These are phyloP conservation scores for Coptodon bakossiorum DNA, from an alignment of 2,113 vertebrate genomes.

Conservation along the genomic window DNA sequence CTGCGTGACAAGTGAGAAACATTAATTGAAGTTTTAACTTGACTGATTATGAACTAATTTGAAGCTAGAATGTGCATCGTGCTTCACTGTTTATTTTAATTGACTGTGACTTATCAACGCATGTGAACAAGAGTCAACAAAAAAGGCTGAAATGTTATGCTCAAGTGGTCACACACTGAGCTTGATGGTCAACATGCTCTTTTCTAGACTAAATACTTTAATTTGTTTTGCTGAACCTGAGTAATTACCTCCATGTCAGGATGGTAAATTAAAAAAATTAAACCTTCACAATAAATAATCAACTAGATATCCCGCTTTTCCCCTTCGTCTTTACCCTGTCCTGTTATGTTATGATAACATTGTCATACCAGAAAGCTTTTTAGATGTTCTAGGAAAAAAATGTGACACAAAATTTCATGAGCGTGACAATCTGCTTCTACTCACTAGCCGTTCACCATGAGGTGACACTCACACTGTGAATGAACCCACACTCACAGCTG, in stretches of 20 bases:
- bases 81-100: constrained; percentile 11
- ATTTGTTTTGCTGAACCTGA: not conserved
- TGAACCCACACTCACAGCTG: not conserved
- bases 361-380: not conserved
- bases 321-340: not conserved
- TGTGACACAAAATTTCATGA: not conserved
- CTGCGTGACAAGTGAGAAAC: not conserved
- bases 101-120: constrained; percentile 8
- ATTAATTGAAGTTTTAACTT: not conserved
- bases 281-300: not conserved
- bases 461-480: not conserved
- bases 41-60: not conserved
- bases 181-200: not conserved
- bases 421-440: not conserved
- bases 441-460: not conserved
- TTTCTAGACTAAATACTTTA: not conserved
- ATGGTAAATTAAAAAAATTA: not conserved
- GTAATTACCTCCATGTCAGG: not conserved
- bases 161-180: not conserved
- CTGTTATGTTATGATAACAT: not conserved
- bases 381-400: not conserved
- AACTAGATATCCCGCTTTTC: not conserved
- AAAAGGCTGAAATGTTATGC: not conserved
- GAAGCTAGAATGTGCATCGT: not conserved
- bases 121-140: not conserved